Percentiles rank a stretch among this genome's conserved stretches.
Evolutionary conservation across 2,888 invertebrate genomes (phyloP).

Genomic region (Amblyjoppa proteus): DNA sequence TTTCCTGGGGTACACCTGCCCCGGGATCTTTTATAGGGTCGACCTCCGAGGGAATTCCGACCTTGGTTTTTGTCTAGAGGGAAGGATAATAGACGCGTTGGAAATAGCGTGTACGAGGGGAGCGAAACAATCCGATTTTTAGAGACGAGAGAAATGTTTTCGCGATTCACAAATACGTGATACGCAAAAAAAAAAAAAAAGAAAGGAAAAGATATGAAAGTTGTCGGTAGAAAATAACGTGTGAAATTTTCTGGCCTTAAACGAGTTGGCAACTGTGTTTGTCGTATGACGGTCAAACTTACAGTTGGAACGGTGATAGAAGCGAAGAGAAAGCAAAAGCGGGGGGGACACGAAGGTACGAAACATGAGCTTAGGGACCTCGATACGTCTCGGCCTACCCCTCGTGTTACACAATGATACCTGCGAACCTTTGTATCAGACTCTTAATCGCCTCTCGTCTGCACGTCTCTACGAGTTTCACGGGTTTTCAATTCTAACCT

Average conservation of each 20-base stretch:
- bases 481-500: conserved; percentile 16
- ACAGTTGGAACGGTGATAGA: conserved; percentile 11
- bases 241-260: neutral
- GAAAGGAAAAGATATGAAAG: neutral
- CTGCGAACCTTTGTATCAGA: conserved; percentile 53
- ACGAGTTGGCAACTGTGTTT: conserved; percentile 12
- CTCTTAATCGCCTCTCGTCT: conserved; percentile 17
- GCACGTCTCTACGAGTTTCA: conserved; percentile 6
- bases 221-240: neutral
- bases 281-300: conserved; percentile 37
- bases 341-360: conserved; percentile 19
- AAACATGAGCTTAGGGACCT: conserved; percentile 59
- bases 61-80: conserved; percentile 2
- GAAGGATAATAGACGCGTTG: neutral
- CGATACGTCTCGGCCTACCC: conserved; percentile 56
- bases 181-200: neutral
- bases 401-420: conserved; percentile 58
- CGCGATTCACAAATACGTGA: neutral
- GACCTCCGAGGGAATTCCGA: conserved; percentile 5
- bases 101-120: neutral
- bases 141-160: neutral
- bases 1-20: neutral
- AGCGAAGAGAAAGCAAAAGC: neutral
- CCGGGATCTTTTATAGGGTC: neutral
- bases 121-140: neutral